Conservation (phyloP, 37 sponge, comb jelly and placozoan genomes). For the Agelas oroides region DNA sequence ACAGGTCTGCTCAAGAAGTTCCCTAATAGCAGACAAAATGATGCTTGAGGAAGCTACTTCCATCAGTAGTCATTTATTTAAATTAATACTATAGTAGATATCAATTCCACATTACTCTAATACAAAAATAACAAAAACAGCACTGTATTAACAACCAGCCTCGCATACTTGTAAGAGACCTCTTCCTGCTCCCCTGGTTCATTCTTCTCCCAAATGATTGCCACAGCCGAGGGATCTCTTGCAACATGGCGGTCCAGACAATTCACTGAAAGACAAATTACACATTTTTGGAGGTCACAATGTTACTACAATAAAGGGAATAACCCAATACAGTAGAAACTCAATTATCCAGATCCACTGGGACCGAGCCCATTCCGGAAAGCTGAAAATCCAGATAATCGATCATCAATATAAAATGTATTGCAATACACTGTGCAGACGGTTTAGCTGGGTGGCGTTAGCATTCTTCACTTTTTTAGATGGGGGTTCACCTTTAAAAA, state of each 20-base stretch:
- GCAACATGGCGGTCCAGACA: slow-evolving; percentile 69
- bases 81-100: neutral
- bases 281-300: too few species aligned
- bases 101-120: too few species aligned
- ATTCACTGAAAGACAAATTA: slow-evolving; percentile 44
- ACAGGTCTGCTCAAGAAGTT: slow-evolving; percentile 69
- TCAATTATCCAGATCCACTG: too few species aligned
- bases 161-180: slow-evolving; percentile 60
- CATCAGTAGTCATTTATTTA: neutral
- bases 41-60: neutral
- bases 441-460: too few species aligned
- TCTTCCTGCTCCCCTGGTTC: slow-evolving; percentile 50
- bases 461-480: too few species aligned
- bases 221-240: slow-evolving; percentile 30
- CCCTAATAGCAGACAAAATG: neutral
- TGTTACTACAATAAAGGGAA: too few species aligned
- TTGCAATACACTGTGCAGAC: too few species aligned
- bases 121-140: neutral
- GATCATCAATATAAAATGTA: too few species aligned
- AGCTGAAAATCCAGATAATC: too few species aligned
- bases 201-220: slow-evolving; percentile 78
- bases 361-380: too few species aligned
- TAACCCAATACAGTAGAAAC: too few species aligned
- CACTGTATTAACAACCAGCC: neutral
- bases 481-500: too few species aligned